Percentiles rank a stretch among this genome's conserved stretches.
These are phyloP conservation scores for Rhadina sibilatrix DNA, from an alignment of 2,113 vertebrate species.

Conservation along the genomic window DNA sequence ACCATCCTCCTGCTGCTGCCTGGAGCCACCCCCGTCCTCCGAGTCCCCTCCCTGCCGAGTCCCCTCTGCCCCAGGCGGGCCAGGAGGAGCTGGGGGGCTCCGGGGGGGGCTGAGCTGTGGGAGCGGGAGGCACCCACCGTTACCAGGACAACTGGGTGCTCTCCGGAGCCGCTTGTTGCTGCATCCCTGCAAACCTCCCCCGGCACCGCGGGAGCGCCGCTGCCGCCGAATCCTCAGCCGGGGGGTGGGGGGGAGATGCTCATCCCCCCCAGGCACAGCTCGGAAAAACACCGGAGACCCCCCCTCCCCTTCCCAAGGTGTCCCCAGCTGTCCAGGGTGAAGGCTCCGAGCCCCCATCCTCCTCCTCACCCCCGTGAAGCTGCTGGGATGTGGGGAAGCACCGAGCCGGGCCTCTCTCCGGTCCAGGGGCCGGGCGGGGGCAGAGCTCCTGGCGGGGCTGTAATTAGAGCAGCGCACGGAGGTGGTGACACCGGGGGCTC, in stretches of 20 bases:
- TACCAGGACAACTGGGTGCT: slow-evolving; percentile 66
- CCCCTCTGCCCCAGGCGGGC: neutral
- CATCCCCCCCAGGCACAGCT: neutral
- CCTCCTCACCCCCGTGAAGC: neutral
- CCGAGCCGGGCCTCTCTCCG: accelerated
- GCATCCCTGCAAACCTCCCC: slow-evolving; percentile 17
- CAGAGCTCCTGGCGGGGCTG: neutral
- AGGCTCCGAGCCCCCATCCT: accelerated
- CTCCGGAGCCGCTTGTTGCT: neutral
- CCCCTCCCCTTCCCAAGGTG: neutral
- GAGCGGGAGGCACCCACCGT: slow-evolving; percentile 13
- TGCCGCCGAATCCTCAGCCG: neutral
- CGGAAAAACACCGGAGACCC: neutral
- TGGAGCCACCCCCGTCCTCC: accelerated
- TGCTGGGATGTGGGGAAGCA: neutral
- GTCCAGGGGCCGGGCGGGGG: neutral
- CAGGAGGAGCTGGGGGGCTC: neutral
- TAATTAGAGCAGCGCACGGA: neutral
- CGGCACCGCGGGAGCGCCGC: neutral
- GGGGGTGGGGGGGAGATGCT: neutral
- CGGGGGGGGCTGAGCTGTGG: neutral
- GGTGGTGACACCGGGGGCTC: neutral
- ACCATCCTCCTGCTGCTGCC: neutral
- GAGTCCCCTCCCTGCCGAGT: accelerated
- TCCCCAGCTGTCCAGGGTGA: accelerated